Evolutionary conservation across 2,797 vertebrate species (phyloP).

Genomic region (Poecile montanus): DNA sequence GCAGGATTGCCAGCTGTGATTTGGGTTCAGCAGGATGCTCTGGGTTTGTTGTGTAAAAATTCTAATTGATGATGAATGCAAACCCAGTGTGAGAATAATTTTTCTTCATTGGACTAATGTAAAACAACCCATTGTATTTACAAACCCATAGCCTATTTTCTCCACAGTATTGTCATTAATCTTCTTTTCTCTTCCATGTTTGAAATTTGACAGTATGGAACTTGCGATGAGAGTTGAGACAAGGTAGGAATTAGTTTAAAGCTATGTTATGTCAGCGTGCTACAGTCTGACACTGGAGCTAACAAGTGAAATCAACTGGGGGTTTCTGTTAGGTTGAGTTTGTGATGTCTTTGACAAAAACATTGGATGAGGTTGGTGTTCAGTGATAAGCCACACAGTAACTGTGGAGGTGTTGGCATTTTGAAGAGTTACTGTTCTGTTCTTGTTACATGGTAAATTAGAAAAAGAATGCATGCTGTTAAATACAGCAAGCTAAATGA

Average conservation of each 20-base stretch:
- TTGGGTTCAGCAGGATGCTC: constrained; percentile 15
- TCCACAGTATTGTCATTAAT: constrained; percentile 1
- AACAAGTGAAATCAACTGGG: not conserved
- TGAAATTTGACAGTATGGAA: not conserved
- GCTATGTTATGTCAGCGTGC: not conserved
- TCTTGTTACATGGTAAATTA: not conserved
- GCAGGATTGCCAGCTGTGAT: constrained; percentile 57
- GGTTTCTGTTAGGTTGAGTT: not conserved
- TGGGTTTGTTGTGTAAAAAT: constrained; percentile 55
- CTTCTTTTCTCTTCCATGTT: not conserved
- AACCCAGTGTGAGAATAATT: constrained; percentile 36
- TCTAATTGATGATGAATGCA: constrained; percentile 57
- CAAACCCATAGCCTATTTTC: constrained; percentile 34
- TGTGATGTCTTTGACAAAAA: not conserved
- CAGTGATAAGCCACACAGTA: not conserved
- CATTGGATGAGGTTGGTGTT: not conserved
- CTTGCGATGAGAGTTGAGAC: not conserved
- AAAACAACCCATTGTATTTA: constrained; percentile 43
- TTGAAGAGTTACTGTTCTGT: not conserved
- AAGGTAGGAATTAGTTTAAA: constrained; percentile 13
- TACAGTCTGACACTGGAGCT: not conserved
- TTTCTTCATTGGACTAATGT: constrained; percentile 43
- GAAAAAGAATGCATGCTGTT: not conserved
- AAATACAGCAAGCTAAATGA: not conserved
- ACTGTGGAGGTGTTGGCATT: not conserved